phyloP scores from a whole-genome alignment of 2,113 vertebrate species.

The Zosterops japonicus region DNA sequence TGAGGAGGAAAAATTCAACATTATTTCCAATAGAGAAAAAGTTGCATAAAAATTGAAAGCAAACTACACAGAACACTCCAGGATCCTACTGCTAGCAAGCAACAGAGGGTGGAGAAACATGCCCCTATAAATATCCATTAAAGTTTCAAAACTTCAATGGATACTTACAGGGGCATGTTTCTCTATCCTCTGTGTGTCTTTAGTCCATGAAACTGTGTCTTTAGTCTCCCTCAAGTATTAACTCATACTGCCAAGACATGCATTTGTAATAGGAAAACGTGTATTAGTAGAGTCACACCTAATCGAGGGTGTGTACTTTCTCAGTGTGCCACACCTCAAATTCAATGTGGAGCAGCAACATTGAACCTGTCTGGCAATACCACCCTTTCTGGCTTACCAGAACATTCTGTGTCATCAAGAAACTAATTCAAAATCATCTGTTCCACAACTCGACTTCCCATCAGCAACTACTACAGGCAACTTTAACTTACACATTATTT shows the following conservation, averaged over 20 bases:
- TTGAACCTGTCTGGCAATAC: background rate
- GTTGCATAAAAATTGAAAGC: background rate
- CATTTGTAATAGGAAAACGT: background rate
- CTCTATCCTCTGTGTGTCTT: too few species aligned
- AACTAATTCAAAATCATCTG: background rate
- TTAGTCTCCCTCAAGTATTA: background rate
- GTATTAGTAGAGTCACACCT: background rate
- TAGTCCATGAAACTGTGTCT: background rate
- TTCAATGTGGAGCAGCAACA: background rate
- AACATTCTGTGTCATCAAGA: background rate
- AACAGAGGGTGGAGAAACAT: background rate
- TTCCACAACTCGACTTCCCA: background rate
- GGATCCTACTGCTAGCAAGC: background rate
- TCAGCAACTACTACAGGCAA: background rate
- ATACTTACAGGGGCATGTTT: too few species aligned
- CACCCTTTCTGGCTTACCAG: background rate
- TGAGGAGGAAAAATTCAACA: background rate
- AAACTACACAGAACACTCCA: background rate
- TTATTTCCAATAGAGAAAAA: background rate
- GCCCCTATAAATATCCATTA: rapidly evolving
- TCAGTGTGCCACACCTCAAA: background rate
- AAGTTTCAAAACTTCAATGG: background rate
- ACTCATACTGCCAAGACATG: background rate
- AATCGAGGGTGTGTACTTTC: rapidly evolving
- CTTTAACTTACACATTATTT: background rate